phyloP scores from a whole-genome alignment of 2,888 invertebrate species.

The Pandemis cinnamomeana region DNA sequence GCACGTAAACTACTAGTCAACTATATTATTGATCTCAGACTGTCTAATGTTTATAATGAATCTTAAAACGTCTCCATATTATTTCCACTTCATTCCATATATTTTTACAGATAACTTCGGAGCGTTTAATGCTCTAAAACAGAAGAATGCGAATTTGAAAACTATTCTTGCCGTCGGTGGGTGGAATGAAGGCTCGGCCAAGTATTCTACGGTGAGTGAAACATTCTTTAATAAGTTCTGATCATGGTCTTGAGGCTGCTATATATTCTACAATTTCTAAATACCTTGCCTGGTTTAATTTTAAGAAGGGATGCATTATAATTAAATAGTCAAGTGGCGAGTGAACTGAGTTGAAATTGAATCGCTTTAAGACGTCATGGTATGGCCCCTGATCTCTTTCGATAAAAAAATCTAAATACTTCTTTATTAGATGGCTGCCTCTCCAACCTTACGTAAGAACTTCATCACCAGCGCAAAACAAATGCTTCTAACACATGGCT shows the following conservation, averaged over 20 bases:
- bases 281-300: not conserved
- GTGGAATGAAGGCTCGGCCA: slow-evolving; percentile 87
- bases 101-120: slow-evolving; percentile 73
- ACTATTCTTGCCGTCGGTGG: slow-evolving; percentile 88
- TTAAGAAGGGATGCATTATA: too few species aligned
- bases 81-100: not conserved
- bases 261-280: not conserved
- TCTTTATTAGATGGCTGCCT: slow-evolving; percentile 69
- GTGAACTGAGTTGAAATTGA: too few species aligned
- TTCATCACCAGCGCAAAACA: slow-evolving; percentile 84
- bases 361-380: too few species aligned
- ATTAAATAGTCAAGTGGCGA: too few species aligned
- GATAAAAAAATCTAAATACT: not conserved
- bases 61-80: not conserved
- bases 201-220: slow-evolving; percentile 81
- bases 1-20: too few species aligned
- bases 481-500: slow-evolving; percentile 83
- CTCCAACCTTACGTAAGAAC: slow-evolving; percentile 66
- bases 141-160: slow-evolving; percentile 79
- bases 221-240: not conserved
- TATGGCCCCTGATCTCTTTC: too few species aligned
- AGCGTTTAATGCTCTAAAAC: slow-evolving; percentile 82
- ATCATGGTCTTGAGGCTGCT: not conserved
- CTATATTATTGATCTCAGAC: too few species aligned
- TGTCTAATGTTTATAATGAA: not conserved